Base-by-base conservation (phyloP, 2,888 invertebrate species). In the Pristionchus exspectatus region DNA sequence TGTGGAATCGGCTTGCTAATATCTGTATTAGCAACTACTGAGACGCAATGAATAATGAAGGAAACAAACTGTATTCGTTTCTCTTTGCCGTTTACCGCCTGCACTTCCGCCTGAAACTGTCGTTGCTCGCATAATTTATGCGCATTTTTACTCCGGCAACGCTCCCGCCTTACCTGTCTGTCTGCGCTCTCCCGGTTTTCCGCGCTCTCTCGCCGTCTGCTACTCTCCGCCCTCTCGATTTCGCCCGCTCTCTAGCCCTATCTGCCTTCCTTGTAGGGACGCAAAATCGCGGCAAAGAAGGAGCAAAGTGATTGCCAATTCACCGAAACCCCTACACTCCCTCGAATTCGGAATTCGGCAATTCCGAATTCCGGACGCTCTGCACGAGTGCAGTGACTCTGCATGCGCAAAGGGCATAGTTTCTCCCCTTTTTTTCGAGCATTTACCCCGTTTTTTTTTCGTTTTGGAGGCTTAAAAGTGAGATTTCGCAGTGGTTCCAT, bases 181-280 rank as follows among this genome's bases (percentile, higher is more conserved):
- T 50, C 69, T n/a, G 44, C 77, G 14, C 44, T 77, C 44, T 77
- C 77, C 16, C 44, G 24, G 44, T 77, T 44, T 77, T 0, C 24
- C 77, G 2, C 10, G 18, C 44, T 77, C n/a, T 77, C 77, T 77
- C 77, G 77, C 21, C 77, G 44, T 44, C 77, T 77, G 30, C 74
- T n/a, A n/a, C 77, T 77, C 77, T 77, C n/a, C 77, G 12, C 77
- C 30, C 77, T 77, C 77, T 44, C 44, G 10, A n/a, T 77, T 77
- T 44, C 77, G 21, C 24, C 2, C 44, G 77, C 24, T 77, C 77
- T 77, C 77, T 77, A 18, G 44, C 24, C 27, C 74, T 74, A n/a
- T 77, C 44, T 77, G 30, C 12, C 72, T 33, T 0, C 18, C 1
- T 72, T 9, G 33, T 33, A 14, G 12, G 77, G 30, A 21, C 9